A percentile compares a stretch with the other conserved stretches of the same genome.
Conservation (phyloP, 2,113 vertebrate genomes). For the Petrocephalus zakoni region DNA sequence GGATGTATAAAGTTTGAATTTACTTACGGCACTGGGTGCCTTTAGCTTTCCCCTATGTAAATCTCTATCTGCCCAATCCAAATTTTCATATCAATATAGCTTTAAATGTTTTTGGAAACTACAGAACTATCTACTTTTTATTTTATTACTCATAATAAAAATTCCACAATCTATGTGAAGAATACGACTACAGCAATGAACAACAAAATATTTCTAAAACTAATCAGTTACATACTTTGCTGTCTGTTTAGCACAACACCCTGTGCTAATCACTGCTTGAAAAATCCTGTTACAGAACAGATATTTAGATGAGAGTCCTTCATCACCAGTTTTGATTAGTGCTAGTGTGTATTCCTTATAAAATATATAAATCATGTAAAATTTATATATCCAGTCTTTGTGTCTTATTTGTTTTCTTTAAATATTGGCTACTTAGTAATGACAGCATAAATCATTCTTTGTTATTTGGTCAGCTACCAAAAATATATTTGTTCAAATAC, state of each 20-base stretch:
- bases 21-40: background rate
- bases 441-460: background rate
- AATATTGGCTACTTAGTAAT: background rate
- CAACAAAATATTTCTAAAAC: background rate
- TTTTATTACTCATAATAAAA: background rate
- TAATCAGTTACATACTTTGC: background rate
- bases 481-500: background rate
- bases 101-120: background rate
- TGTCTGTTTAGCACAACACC: background rate
- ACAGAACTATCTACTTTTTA: background rate
- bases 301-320: background rate
- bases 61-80: background rate
- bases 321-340: background rate
- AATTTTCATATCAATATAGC: background rate
- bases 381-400: background rate
- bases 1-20: slow-evolving; percentile 25
- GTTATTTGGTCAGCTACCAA: background rate
- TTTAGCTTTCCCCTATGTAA: background rate
- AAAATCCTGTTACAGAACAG: background rate
- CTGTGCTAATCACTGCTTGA: background rate
- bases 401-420: background rate
- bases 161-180: background rate
- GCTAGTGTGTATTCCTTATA: background rate
- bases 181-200: background rate
- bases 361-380: background rate